Evolutionary conservation across 2,113 vertebrate genomes (phyloP), one percentile per base, ranked within the genome.

Genomic region (Rhinogobius similis): DNA sequence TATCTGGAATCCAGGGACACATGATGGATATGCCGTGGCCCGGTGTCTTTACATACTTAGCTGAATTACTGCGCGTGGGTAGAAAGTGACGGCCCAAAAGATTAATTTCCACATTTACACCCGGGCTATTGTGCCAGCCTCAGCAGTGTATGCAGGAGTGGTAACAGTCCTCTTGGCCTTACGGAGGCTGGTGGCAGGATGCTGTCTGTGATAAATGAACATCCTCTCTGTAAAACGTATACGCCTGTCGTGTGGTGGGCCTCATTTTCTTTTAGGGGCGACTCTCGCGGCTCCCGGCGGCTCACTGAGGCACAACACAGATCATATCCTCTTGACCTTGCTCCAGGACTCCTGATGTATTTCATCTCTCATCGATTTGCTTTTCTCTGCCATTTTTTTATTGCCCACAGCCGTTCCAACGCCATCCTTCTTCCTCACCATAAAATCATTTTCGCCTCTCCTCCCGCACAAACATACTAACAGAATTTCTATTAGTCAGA

Each of bases 311-410:
- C 88, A 87, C 82, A 82, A 84, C 86, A 90, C 78, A 91, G 92
- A 92, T 91, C 90, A 91, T 88, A 90, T 92, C 88, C 91, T 90
- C 84, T 91, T 93, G 92, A 93, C 92, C 92, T 93, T 93, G 91
- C 90, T 93, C 83, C 88, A 88, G 87, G 88, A 89, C 70, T 83
- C 87, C 76, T 89, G 86, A 92, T 91, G 86, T 92, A 89, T 93
- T 94, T 92, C 86, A 91, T 91, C 84, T 89, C 68, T 78, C 89
- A 93, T 93, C 76, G 92, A 93, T 93, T 92, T 92, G 82, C 87
- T 77, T 84, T 89, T 82, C 79, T 80, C 77, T 73, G 79, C 73
- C 82, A 62, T 87, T 88, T 89, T 89, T 76, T 78, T 79, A 73
- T 85, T 55, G 27, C 80, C 83, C 72, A 76, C 72, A 73, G 77